phyloP scores from a whole-genome alignment of 2,113 vertebrate genomes.

The Oncorhynchus clarkii region DNA sequence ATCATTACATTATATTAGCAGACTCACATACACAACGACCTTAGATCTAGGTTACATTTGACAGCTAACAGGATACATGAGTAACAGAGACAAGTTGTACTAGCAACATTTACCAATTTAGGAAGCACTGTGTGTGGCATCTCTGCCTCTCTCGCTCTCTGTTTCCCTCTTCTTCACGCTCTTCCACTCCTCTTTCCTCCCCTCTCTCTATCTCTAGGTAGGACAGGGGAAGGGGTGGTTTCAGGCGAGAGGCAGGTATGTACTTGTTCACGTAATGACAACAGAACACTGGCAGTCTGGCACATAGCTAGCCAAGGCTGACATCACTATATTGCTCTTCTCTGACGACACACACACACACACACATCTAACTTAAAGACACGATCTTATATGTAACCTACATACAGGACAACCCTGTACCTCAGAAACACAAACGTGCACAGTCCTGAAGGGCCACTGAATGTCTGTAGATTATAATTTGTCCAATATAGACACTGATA shows the following conservation, averaged over 20 bases:
- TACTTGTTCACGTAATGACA: constrained; percentile 49
- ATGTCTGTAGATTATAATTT: too few relatives aligned
- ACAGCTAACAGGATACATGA: too few relatives aligned
- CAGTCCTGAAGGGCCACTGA: too few relatives aligned
- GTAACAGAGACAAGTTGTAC: too few relatives aligned
- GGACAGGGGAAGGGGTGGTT: not conserved
- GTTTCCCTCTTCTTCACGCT: not conserved
- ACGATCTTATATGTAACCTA: too few relatives aligned
- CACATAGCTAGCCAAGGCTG: constrained; percentile 27
- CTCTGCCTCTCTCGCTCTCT: too few relatives aligned
- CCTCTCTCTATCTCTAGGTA: too few relatives aligned
- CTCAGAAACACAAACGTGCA: too few relatives aligned
- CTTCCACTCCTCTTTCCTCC: not conserved
- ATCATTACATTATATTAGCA: constrained; percentile 13
- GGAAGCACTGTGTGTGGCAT: not conserved
- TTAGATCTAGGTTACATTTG: too few relatives aligned
- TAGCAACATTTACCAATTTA: too few relatives aligned
- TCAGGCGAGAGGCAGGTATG: constrained; percentile 55
- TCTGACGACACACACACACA: constrained; percentile 39
- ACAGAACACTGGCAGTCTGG: constrained; percentile 9
- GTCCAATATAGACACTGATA: too few relatives aligned
- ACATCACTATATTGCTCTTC: constrained; percentile 61
- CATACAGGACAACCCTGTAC: too few relatives aligned
- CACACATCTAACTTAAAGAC: not conserved
- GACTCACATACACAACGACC: not conserved